Evolutionary conservation across 37 sponge, comb jelly and placozoan species (phyloP).

Genomic region (Halisarca cf. caerulea): DNA sequence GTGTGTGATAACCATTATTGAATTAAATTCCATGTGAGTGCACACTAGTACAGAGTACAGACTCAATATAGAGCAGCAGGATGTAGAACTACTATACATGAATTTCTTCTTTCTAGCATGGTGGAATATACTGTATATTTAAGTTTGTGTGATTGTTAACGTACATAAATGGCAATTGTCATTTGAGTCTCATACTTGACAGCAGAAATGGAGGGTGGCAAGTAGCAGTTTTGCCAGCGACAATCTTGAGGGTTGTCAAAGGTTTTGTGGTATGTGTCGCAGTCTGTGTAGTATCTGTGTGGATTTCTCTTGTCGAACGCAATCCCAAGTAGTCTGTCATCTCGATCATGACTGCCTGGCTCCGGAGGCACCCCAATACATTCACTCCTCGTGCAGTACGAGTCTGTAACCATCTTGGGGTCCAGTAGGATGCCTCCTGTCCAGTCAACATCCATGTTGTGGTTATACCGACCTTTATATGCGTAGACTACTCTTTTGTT

Average conservation of each 20-base stretch:
- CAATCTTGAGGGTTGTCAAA: constrained; percentile 13
- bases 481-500: constrained; percentile 22
- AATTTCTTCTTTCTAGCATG: too few relatives aligned
- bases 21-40: too few relatives aligned
- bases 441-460: constrained; percentile 33
- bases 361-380: constrained; percentile 12
- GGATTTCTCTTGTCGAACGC: constrained; percentile 25
- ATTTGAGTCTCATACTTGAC: background rate
- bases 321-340: constrained; percentile 6
- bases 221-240: constrained; percentile 35
- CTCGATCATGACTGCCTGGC: background rate
- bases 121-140: too few relatives aligned
- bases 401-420: background rate
- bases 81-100: too few relatives aligned
- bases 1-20: too few relatives aligned
- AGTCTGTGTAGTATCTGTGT: background rate
- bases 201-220: constrained; percentile 15
- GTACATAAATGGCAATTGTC: constrained; percentile 37
- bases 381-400: background rate
- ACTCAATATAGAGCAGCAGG: too few relatives aligned
- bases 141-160: background rate
- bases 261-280: constrained; percentile 1
- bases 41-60: too few relatives aligned
- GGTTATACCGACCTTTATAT: constrained; percentile 18
- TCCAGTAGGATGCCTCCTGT: constrained; percentile 3